Conservation (phyloP, 2,888 invertebrate species). For the Trisateles emortualis region DNA sequence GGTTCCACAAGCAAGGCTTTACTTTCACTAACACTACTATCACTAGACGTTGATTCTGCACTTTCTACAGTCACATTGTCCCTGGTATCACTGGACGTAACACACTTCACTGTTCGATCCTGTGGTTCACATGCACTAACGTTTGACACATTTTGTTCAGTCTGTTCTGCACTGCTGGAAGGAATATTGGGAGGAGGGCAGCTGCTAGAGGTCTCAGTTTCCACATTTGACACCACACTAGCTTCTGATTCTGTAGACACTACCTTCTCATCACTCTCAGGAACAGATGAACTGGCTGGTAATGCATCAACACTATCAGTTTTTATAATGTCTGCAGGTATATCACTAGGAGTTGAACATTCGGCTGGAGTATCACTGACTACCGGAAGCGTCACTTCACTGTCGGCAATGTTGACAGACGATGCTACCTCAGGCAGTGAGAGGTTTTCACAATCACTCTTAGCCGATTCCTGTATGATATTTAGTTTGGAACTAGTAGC, state of each 20-base stretch:
- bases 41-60: conserved; percentile 83
- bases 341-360: conserved; percentile 32
- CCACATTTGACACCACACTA: conserved; percentile 29
- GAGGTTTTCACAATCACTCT: conserved; percentile 23
- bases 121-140: conserved; percentile 66
- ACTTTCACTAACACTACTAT: conserved; percentile 76
- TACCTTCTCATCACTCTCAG: conserved; percentile 21
- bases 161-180: conserved; percentile 72
- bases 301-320: conserved; percentile 49
- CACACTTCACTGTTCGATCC: conserved; percentile 79
- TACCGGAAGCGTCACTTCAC: conserved; percentile 40
- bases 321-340: conserved; percentile 37
- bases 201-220: conserved; percentile 30
- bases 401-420: conserved; percentile 56
- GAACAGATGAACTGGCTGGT: conserved; percentile 51
- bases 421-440: conserved; percentile 37
- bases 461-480: conserved; percentile 42
- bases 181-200: conserved; percentile 45
- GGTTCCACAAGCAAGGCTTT: conserved; percentile 58
- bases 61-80: conserved; percentile 80
- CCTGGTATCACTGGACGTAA: conserved; percentile 77
- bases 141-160: conserved; percentile 60
- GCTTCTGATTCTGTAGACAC: conserved; percentile 31
- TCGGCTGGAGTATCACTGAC: conserved; percentile 22
- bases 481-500: conserved; percentile 29